Evolutionary conservation across 2,113 vertebrate genomes (phyloP), one percentile per base, ranked within the genome.

Genomic region (Prolemur simus): DNA sequence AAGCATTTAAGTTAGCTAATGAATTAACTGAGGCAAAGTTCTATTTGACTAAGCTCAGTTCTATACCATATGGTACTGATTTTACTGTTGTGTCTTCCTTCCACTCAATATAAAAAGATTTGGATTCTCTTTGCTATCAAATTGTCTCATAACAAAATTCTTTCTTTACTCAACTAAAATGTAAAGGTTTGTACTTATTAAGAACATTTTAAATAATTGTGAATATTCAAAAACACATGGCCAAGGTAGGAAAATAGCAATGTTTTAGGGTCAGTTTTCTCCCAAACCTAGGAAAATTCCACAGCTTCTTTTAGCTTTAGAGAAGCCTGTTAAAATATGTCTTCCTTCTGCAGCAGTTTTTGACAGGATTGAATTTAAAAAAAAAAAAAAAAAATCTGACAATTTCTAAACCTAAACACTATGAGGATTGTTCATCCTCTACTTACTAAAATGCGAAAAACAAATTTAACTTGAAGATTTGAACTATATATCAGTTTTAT

Each of bases 331-430:
- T 96, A 47, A 96, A 94, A 81, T 47, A 45, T 63, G 45, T 93
- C 21, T 95, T 91, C 58, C 66, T 96, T 92, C 49, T 88, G 27
- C 17, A 92, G 56, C 78, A 78, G 17, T 78, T 91, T 96, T 69
- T 87, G 21, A 90, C 29, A 71, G 45, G 4, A 71, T 97, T 80
- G 20, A 91, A 69, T 69, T 80, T 9, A 18, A 39, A n/a, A 87
- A 87, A 27, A 77, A 27, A 54, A 68, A 45, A 63, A 54, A 68
- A 64, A 63, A 17, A 68, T 1, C 13, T 45, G 23, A 81, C 39
- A 89, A 49, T 91, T 96, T 91, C 85, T 74, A 94, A 83, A 68
- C 58, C 71, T 89, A 94, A 81, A 91, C 17, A 94, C 17, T 56
- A 64, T 39, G 25, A 71, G 6, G 2, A 73, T 42, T 66, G 18